Conservation (phyloP, 2,113 vertebrate species). For the Cygnus buccinator region DNA sequence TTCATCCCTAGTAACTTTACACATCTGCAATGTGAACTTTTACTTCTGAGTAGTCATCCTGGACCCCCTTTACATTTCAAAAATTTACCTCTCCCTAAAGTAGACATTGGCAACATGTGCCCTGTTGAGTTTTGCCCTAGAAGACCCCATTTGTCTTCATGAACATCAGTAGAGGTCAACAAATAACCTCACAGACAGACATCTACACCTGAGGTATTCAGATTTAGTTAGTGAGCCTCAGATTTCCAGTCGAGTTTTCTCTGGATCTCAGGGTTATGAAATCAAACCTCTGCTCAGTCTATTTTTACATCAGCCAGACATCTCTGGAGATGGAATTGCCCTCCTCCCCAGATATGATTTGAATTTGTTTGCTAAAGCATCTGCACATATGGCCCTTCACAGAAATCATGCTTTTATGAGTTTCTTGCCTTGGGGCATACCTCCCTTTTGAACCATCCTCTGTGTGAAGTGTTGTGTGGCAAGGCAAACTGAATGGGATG, state of each 20-base stretch:
- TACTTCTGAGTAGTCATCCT: background rate
- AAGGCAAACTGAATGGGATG: background rate
- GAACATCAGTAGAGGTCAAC: background rate
- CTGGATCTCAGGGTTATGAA: background rate
- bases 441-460: background rate
- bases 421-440: background rate
- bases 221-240: background rate
- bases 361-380: background rate
- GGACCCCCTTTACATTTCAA: background rate
- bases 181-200: background rate
- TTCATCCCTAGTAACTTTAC: background rate
- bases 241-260: background rate
- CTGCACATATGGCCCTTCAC: background rate
- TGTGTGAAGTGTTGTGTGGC: background rate
- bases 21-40: background rate
- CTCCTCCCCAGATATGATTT: accelerated
- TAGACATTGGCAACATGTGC: background rate
- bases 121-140: background rate
- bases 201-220: background rate
- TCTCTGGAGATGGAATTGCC: background rate
- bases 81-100: background rate
- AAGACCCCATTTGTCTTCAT: background rate
- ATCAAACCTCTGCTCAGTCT: background rate
- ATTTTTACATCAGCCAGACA: background rate
- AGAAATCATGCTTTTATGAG: background rate